Evolutionary conservation across 2,888 invertebrate genomes (phyloP).

Genomic region (Drosophila dives): DNA sequence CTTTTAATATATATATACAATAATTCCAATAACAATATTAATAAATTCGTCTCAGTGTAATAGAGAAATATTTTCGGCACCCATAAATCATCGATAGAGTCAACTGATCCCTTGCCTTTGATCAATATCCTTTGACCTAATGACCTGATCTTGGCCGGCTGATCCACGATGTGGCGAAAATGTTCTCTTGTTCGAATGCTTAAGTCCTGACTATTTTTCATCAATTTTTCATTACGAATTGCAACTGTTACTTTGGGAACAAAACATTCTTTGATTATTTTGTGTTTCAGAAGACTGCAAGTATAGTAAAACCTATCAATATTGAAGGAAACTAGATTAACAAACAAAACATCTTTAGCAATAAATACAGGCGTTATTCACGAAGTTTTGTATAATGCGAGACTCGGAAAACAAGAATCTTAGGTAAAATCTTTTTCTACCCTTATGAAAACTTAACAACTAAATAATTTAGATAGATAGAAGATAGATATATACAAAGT

Average conservation of each 20-base stretch:
- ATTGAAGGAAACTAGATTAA: neutral
- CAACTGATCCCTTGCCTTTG: slow-evolving; percentile 54
- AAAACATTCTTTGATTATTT: neutral
- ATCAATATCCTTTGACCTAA: slow-evolving; percentile 82
- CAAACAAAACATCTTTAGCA: neutral
- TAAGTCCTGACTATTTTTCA: slow-evolving; percentile 47
- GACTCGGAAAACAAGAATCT: neutral
- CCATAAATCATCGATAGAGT: slow-evolving; percentile 17
- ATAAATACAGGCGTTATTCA: neutral
- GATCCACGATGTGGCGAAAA: slow-evolving; percentile 78
- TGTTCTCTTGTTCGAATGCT: slow-evolving; percentile 71
- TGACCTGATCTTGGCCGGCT: slow-evolving; percentile 76
- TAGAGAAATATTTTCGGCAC: slow-evolving; percentile 54
- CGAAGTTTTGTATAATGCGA: neutral
- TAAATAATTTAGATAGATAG: neutral
- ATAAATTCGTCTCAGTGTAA: slow-evolving; percentile 40
- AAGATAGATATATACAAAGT: neutral
- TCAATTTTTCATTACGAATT: slow-evolving; percentile 53
- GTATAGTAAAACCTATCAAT: neutral
- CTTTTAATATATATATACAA: slow-evolving; percentile 48
- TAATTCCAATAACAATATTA: slow-evolving; percentile 74
- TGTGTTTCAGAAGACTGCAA: slow-evolving; percentile 49
- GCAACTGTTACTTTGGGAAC: slow-evolving; percentile 40
- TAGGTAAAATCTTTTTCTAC: neutral
- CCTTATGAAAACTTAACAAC: neutral